These are phyloP conservation scores for Folsomia manolachei DNA, from an alignment of 2,888 invertebrate genomes.

Conservation along the genomic window DNA sequence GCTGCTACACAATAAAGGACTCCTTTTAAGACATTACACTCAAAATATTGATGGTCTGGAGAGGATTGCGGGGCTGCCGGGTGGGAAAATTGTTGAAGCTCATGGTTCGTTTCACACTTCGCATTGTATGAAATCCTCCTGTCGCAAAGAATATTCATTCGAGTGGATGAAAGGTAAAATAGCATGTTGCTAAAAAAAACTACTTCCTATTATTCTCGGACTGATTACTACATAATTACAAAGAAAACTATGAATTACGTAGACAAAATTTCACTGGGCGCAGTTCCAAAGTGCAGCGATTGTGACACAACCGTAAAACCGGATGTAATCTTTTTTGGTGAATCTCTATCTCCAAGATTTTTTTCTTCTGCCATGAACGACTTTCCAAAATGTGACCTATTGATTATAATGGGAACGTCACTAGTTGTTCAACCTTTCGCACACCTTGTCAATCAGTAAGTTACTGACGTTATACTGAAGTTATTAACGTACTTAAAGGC, in stretches of 20 bases:
- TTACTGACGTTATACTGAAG: no score
- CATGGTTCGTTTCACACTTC: slow-evolving; percentile 90
- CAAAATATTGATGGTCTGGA: slow-evolving; percentile 94
- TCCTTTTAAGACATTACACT: slow-evolving; percentile 59
- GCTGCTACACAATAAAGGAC: slow-evolving; percentile 75
- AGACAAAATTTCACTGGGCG: slow-evolving; percentile 70
- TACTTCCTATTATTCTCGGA: no score
- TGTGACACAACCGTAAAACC: slow-evolving; percentile 84
- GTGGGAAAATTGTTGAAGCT: slow-evolving; percentile 84
- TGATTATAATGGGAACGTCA: slow-evolving; percentile 94
- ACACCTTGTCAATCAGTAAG: slow-evolving; percentile 74
- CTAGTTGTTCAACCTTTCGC: slow-evolving; percentile 93
- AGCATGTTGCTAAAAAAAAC: not conserved
- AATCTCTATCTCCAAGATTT: slow-evolving; percentile 77
- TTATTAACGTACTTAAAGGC: no score
- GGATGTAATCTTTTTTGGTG: slow-evolving; percentile 94
- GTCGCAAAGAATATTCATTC: slow-evolving; percentile 68
- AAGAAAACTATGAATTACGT: slow-evolving; percentile 53
- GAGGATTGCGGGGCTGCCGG: slow-evolving; percentile 76
- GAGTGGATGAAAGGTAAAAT: slow-evolving; percentile 80
- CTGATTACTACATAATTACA: slow-evolving; percentile 4
- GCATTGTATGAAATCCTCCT: slow-evolving; percentile 69
- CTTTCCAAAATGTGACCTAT: slow-evolving; percentile 80
- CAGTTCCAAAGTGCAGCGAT: slow-evolving; percentile 70
- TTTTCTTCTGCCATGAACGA: slow-evolving; percentile 68